phyloP scores from a whole-genome alignment of 2,113 vertebrate species.

The Elaphurus davidianus region DNA sequence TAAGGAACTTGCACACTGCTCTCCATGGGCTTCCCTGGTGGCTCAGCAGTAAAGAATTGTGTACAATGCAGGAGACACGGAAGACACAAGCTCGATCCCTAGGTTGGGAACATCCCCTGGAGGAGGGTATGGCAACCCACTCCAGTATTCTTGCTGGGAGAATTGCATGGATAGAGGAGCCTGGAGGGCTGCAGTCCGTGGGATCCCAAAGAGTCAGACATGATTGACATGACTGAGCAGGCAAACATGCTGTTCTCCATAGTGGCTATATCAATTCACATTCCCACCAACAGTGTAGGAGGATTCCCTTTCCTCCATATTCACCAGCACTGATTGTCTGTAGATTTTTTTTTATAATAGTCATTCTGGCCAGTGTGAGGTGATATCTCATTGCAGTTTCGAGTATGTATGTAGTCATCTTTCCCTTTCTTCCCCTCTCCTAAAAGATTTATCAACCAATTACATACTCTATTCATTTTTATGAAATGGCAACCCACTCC shows the following conservation, averaged over 20 bases:
- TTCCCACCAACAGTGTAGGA: neutral
- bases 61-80: neutral
- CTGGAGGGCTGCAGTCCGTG: neutral
- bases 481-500: neutral
- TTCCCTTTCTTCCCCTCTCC: neutral
- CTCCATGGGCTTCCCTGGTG: neutral
- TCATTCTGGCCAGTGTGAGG: neutral
- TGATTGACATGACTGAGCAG: neutral
- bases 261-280: neutral
- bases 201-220: neutral
- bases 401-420: neutral
- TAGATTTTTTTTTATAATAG: neutral
- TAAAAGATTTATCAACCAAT: neutral
- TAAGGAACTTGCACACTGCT: neutral
- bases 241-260: neutral
- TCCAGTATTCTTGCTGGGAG: neutral
- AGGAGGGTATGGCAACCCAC: neutral
- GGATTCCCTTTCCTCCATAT: neutral
- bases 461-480: neutral
- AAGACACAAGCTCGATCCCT: fast-evolving
- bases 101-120: neutral
- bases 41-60: neutral
- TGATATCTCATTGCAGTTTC: neutral
- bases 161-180: neutral
- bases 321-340: neutral